A percentile compares a stretch with the other conserved stretches of the same genome.
These are phyloP conservation scores for Rhinoderma darwinii DNA, from an alignment of 2,113 vertebrate species.

Conservation along the genomic window DNA sequence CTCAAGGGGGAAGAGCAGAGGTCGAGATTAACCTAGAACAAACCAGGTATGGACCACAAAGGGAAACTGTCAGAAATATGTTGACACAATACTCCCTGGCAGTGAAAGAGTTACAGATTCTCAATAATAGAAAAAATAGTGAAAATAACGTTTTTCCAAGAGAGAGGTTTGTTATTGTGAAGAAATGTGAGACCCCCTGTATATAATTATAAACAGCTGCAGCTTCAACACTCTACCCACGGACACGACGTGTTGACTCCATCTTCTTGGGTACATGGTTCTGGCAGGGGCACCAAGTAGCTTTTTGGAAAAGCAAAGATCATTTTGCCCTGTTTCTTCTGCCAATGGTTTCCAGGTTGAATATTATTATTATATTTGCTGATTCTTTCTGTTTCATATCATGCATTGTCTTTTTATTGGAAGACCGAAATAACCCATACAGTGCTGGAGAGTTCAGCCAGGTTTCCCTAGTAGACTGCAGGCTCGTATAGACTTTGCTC, in stretches of 20 bases:
- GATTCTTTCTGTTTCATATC: constrained; percentile 11
- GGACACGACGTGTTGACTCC: constrained; percentile 4
- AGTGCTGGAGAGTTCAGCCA: constrained; percentile 20
- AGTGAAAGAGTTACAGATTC: constrained; percentile 48
- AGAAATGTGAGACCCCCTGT: constrained; percentile 46
- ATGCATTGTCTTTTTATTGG: background rate
- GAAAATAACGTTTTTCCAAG: constrained; percentile 52
- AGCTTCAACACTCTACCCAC: constrained; percentile 15
- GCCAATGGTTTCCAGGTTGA: constrained; percentile 38
- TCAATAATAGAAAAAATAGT: constrained; percentile 15
- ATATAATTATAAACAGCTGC: constrained; percentile 52
- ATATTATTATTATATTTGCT: background rate
- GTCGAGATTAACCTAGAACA: background rate
- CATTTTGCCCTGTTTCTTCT: constrained; percentile 29
- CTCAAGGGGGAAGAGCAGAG: background rate
- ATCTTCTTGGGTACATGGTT: constrained; percentile 50
- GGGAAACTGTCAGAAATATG: background rate
- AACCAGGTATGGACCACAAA: constrained; percentile 6
- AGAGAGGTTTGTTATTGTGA: constrained; percentile 52
- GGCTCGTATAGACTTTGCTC: background rate
- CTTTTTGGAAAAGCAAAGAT: constrained; percentile 19
- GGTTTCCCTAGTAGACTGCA: background rate
- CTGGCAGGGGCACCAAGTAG: constrained; percentile 30
- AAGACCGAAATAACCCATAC: background rate
- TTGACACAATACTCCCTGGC: background rate